Evolutionary conservation across 1,140 invertebrate species (phyloP), one percentile per base, ranked within the genome.

Genomic region (Caenorhabditis brenneri): DNA sequence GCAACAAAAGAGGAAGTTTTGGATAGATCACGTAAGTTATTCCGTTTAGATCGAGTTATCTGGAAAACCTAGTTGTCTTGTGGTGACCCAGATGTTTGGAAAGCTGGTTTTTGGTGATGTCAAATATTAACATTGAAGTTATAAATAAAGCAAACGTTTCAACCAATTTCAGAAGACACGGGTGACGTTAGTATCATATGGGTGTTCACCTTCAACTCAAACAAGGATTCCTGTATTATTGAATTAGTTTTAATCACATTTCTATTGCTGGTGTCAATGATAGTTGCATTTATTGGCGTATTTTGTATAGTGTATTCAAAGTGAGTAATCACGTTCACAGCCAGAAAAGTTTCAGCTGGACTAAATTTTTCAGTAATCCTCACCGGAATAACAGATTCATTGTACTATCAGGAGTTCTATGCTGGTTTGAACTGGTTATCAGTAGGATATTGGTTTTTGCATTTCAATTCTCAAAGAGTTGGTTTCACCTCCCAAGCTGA

Each of bases 1-100:
- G 58, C 58, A 19, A 65, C 58, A n/a, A 65, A 65, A n/a, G 58
- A 65, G 15, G 58, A 65, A 65, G 58, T 65, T 65, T 36, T 65
- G 31, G 58, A 65, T 36, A 65, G 58, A 36, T 19, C 58, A 19
- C 58, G 58, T 65, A 33, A 65, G 58, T 33, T 33, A 19, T 60
- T 5, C 1, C 27, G 24, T 19, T 1, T n/a, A 19, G 7, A n/a
- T 16, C 6, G n/a, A 51, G n/a, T 51, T 51, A 51, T 51, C 15
- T n/a, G n/a, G n/a, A 51, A 51, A 2, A 15, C 42, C 42, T 46
- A 51, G 7, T 7, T 19, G n/a, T n/a, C 15, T n/a, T n/a, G n/a
- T n/a, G n/a, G n/a, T n/a, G n/a, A n/a, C n/a, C n/a, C n/a, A n/a
- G n/a, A n/a, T n/a, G n/a, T n/a, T n/a, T n/a, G n/a, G n/a, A n/a